A percentile compares a stretch with the other conserved stretches of the same genome.
phyloP scores from a whole-genome alignment of 2,113 vertebrate species.

The Manacus vitellinus region DNA sequence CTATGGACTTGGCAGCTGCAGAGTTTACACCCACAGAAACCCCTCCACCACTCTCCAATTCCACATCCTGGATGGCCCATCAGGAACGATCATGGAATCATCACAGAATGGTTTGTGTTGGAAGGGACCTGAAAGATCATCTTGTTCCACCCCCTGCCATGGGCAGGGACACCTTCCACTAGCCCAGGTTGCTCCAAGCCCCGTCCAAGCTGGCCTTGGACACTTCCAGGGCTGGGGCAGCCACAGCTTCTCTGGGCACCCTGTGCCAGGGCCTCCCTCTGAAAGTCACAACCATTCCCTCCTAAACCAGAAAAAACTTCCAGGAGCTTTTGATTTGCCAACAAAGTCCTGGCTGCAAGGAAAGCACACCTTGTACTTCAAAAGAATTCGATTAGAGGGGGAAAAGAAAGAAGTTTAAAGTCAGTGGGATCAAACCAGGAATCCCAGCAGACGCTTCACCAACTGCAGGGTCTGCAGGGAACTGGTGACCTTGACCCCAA shows the following conservation, averaged over 20 bases:
- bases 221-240: neutral
- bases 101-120: neutral
- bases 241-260: neutral
- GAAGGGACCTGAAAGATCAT: neutral
- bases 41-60: neutral
- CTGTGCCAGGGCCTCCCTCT: neutral
- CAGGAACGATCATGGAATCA: neutral
- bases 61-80: neutral
- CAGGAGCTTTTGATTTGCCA: accelerated
- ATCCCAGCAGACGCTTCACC: neutral
- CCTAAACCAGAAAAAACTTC: too few relatives aligned
- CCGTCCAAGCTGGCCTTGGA: neutral
- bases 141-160: neutral
- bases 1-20: neutral
- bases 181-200: neutral
- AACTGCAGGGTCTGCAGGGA: neutral
- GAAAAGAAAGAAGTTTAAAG: neutral
- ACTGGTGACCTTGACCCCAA: neutral
- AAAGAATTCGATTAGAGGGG: neutral
- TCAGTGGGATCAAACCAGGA: neutral
- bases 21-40: accelerated
- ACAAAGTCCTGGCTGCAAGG: neutral
- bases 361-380: neutral
- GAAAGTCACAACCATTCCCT: neutral
- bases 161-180: neutral